phyloP scores from a whole-genome alignment of 2,113 vertebrate species.

The Centropristis striata region DNA sequence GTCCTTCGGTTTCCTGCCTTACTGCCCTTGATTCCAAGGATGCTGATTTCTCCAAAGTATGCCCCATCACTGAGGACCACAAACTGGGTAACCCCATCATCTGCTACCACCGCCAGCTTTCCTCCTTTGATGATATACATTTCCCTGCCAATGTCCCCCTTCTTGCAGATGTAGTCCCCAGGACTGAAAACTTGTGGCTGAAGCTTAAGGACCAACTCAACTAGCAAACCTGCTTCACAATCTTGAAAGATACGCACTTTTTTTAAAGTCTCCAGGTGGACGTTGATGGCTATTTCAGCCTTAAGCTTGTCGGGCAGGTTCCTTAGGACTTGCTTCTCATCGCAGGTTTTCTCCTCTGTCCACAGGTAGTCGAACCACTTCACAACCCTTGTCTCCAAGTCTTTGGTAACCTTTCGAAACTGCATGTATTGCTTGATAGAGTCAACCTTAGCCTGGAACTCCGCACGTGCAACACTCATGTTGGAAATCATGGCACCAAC shows the following conservation, averaged over 20 bases:
- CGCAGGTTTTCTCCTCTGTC: constrained; percentile 78
- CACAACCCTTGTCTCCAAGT: constrained; percentile 74
- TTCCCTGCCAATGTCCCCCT: constrained; percentile 81
- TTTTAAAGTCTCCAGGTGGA: constrained; percentile 75
- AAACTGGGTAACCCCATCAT: constrained; percentile 81
- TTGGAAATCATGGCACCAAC: constrained; percentile 83
- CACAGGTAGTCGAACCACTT: constrained; percentile 84
- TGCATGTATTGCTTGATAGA: constrained; percentile 83
- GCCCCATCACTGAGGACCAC: constrained; percentile 81
- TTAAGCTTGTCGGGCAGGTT: constrained; percentile 81
- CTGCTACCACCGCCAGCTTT: constrained; percentile 79
- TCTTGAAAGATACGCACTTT: constrained; percentile 83
- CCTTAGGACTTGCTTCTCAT: constrained; percentile 78
- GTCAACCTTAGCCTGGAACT: constrained; percentile 81
- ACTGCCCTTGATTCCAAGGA: constrained; percentile 82
- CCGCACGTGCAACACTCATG: constrained; percentile 74
- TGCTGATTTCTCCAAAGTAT: constrained; percentile 83
- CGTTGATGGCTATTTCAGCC: constrained; percentile 81
- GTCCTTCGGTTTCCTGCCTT: constrained; percentile 82
- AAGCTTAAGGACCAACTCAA: constrained; percentile 81
- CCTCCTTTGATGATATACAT: constrained; percentile 84
- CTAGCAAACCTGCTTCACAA: constrained; percentile 78
- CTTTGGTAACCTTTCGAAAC: constrained; percentile 78
- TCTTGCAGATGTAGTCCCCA: constrained; percentile 82
- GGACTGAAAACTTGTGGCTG: constrained; percentile 82